phyloP scores from a whole-genome alignment of 2,113 vertebrate genomes.

The Mohoua ochrocephala region DNA sequence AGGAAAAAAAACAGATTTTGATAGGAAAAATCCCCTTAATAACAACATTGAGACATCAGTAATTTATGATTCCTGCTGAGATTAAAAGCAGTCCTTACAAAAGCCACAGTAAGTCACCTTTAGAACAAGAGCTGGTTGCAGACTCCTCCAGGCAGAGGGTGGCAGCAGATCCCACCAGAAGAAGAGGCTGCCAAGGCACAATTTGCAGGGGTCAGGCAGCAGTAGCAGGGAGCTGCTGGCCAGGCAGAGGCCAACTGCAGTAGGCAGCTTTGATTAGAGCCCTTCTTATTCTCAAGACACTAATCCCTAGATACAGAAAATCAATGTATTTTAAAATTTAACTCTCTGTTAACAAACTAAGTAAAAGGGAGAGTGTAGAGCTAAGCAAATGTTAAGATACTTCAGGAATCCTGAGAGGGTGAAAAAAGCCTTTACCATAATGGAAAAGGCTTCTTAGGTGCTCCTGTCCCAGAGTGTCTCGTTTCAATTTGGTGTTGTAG shows the following conservation, averaged over 20 bases:
- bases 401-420: not conserved
- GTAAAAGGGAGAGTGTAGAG: not conserved
- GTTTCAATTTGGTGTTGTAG: not conserved
- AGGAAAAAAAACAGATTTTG: not conserved
- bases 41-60: not conserved
- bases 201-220: not conserved
- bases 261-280: not conserved
- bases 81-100: not conserved
- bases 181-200: not conserved
- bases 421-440: not conserved
- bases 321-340: not conserved
- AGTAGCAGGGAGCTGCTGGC: not conserved
- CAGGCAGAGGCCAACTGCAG: not conserved
- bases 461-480: not conserved
- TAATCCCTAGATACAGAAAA: constrained; percentile 24
- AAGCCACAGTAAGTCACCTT: not conserved
- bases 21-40: not conserved
- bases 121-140: not conserved
- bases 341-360: not conserved
- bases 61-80: not conserved
- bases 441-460: not conserved
- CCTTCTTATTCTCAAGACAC: not conserved
- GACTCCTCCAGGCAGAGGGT: constrained; percentile 32
- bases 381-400: not conserved
- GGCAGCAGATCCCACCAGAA: constrained; percentile 17